A percentile compares a stretch with the other conserved stretches of the same genome.
Conservation (phyloP, 2,888 invertebrate genomes). For the Idaea biselata region DNA sequence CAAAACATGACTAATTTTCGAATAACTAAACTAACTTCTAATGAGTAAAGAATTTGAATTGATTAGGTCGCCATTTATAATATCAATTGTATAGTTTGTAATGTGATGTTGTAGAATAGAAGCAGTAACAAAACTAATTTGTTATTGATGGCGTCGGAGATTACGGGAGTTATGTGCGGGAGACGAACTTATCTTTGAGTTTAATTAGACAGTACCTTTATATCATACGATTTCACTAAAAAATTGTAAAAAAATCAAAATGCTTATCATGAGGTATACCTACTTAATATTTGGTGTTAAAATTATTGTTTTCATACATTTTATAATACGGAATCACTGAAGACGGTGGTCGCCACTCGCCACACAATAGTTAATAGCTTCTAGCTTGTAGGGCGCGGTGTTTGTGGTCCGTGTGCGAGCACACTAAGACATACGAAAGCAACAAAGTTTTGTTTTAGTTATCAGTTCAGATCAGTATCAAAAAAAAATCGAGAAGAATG, state of each 20-base stretch:
- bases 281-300: too few relatives aligned
- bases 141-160: constrained; percentile 65
- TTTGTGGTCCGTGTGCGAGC: too few relatives aligned
- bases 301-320: too few relatives aligned
- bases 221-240: constrained; percentile 38
- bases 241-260: background rate
- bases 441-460: too few relatives aligned
- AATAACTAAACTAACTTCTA: background rate
- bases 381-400: too few relatives aligned
- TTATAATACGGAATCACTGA: too few relatives aligned
- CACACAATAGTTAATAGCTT: too few relatives aligned
- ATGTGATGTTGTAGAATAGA: constrained; percentile 16
- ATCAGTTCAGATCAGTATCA: too few relatives aligned
- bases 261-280: too few relatives aligned
- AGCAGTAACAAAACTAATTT: constrained; percentile 69
- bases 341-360: too few relatives aligned
- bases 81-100: background rate
- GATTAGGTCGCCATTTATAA: background rate
- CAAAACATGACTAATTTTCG: background rate
- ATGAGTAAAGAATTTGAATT: constrained; percentile 1
- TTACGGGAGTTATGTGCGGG: constrained; percentile 52
- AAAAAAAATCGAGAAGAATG: too few relatives aligned
- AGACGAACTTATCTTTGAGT: constrained; percentile 61
- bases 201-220: constrained; percentile 62
- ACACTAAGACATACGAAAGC: too few relatives aligned